Base-by-base conservation (phyloP, 1,140 invertebrate species). In the Notospermus geniculatus region DNA sequence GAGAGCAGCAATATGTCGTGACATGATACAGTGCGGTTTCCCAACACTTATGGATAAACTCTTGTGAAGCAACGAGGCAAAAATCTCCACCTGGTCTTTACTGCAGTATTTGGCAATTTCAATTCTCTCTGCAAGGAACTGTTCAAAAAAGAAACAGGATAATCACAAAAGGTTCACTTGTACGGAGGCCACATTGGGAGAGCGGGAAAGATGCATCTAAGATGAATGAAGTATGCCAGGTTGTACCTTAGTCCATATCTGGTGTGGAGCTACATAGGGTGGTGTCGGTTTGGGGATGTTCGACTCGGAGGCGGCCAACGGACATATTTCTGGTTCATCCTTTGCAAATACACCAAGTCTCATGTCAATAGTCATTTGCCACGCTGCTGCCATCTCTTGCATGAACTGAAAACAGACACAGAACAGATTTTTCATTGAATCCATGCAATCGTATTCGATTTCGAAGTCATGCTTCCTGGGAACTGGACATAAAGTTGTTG, bases 61-160 rank as follows among this genome's bases (percentile, higher is more conserved):
- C 60, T 93, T 88, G 77, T 98, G 92, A 17, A 99, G 83, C 57
- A 99, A 76, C 53, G 82, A 80, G 25, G 82, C 75, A 59, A 87
- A 82, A 87, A 99, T 94, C 74, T 97, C 93, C 0, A 98, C 89
- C 68, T 97, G 95, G 73, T 97, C 93, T 69, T 94, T 87, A 73
- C 92, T 97, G 73, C 92, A 95, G 72, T 98, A 98, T 73, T 95
- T 97, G 13, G 93, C 93, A 1, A 95, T 95, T 74, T 98, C 94
- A 1, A 98, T 89, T 22, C 97, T 83, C 80, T 99, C 96, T 54
- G 88, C 88, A 28, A 98, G 85, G 76, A 98, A 95, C 83, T 88
- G 69, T n/a, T 29, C 39, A 23, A 39, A 45, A 63, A 54, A 62
- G 13, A 50, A 29, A 54, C 15, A 45, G n/a, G 43, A 46, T 46